These are phyloP conservation scores for Melipona bicolor DNA, from an alignment of 2,888 invertebrate genomes.

Conservation along the genomic window DNA sequence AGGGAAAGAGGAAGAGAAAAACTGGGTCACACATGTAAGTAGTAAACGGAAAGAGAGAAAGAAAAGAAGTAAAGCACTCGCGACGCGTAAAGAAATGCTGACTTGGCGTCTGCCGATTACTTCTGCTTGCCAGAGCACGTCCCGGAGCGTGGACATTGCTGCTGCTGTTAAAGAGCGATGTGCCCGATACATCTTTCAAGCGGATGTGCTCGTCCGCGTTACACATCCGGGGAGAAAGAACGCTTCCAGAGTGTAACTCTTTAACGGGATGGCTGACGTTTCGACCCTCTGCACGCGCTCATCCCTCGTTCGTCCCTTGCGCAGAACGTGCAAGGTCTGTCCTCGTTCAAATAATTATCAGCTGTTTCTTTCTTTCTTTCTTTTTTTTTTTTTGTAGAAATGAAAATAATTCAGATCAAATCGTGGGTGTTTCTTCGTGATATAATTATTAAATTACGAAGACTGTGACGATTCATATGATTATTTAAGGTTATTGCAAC, in stretches of 20 bases:
- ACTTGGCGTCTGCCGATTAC: constrained; percentile 38
- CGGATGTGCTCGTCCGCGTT: background rate
- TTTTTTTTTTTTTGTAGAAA: too few relatives aligned
- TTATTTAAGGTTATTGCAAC: too few relatives aligned
- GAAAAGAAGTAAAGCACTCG: background rate
- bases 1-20: background rate
- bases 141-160: constrained; percentile 17
- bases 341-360: too few relatives aligned
- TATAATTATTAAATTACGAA: too few relatives aligned
- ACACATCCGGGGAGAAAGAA: background rate
- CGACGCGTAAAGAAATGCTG: constrained; percentile 32
- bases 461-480: too few relatives aligned
- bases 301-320: background rate
- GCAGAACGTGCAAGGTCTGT: too few relatives aligned
- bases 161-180: constrained; percentile 27
- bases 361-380: too few relatives aligned
- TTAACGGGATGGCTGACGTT: background rate
- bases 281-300: background rate
- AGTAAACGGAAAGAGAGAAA: constrained; percentile 7
- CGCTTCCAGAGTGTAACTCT: background rate
- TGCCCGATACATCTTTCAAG: constrained; percentile 2
- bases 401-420: too few relatives aligned
- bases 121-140: constrained; percentile 16
- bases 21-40: constrained; percentile 23
- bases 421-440: too few relatives aligned